phyloP scores from a whole-genome alignment of 2,113 vertebrate genomes.

The Sakesphorus luctuosus region DNA sequence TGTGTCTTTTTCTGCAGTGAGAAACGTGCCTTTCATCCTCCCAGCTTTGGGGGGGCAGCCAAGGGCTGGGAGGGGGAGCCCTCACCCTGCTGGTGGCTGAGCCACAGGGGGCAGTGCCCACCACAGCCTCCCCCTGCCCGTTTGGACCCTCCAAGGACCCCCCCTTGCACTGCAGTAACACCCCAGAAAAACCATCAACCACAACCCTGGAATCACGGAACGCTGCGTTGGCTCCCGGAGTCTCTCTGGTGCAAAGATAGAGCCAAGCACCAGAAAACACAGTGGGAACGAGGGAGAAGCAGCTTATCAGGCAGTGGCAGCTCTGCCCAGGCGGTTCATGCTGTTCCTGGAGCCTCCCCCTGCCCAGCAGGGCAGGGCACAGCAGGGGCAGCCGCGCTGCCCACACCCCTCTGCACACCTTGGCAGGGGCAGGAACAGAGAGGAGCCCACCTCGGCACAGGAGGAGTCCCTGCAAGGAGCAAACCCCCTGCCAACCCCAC shows the following conservation, averaged over 20 bases:
- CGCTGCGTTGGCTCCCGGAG: accelerated
- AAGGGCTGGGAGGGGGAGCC: accelerated
- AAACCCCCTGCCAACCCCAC: neutral
- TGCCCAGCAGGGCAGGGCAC: neutral
- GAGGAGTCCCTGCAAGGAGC: neutral
- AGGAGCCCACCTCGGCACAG: accelerated
- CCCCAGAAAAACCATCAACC: accelerated
- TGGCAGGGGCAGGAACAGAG: accelerated
- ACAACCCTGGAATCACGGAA: accelerated
- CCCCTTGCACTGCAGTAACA: accelerated
- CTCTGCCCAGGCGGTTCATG: neutral
- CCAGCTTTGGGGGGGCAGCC: neutral
- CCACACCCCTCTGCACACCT: accelerated
- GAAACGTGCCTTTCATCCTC: neutral
- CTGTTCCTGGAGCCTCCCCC: neutral
- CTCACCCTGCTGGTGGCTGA: accelerated
- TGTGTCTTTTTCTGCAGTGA: neutral
- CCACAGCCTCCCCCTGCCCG: accelerated
- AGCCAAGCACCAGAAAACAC: neutral
- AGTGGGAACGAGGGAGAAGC: neutral
- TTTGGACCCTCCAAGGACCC: neutral
- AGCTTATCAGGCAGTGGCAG: neutral
- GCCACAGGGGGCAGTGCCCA: neutral
- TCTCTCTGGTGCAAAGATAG: neutral
- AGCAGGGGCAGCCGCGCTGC: neutral